These are phyloP conservation scores for Chelonia mydas DNA, from an alignment of 2,797 vertebrate genomes.

Conservation along the genomic window DNA sequence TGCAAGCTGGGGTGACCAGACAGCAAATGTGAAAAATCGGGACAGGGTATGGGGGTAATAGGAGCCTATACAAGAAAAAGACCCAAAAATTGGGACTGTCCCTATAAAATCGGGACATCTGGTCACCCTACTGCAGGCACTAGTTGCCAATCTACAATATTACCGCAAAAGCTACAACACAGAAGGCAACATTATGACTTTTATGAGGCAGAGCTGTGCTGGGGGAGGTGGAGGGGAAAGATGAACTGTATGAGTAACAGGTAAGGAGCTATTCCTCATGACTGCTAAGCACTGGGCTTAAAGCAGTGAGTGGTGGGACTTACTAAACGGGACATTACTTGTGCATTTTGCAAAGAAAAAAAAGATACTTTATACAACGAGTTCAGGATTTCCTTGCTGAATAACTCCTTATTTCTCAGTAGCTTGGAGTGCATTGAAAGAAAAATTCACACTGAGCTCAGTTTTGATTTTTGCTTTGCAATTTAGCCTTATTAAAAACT, in stretches of 20 bases:
- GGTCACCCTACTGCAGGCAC: not conserved
- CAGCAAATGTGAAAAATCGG: too few species aligned
- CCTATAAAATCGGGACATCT: too few species aligned
- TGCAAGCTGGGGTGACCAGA: not conserved
- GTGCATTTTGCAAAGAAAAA: not conserved
- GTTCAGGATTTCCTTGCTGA: not conserved
- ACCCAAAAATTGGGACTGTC: too few species aligned
- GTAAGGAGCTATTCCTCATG: not conserved
- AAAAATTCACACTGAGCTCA: not conserved
- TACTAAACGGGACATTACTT: not conserved
- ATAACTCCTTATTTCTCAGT: accelerated
- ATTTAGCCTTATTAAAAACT: accelerated
- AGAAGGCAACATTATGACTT: accelerated
- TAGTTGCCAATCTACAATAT: not conserved
- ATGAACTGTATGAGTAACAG: not conserved
- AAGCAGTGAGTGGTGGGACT: not conserved
- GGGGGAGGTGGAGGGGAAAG: not conserved
- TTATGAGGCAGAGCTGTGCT: not conserved
- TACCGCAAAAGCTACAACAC: not conserved
- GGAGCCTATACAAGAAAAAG: too few species aligned
- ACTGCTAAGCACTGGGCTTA: not conserved
- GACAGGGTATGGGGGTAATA: too few species aligned
- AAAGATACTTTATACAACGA: not conserved
- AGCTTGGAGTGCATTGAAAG: not conserved
- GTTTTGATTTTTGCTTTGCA: not conserved